These are phyloP conservation scores for Zeuzera pyrina DNA, from an alignment of 2,888 invertebrate species.

Conservation along the genomic window DNA sequence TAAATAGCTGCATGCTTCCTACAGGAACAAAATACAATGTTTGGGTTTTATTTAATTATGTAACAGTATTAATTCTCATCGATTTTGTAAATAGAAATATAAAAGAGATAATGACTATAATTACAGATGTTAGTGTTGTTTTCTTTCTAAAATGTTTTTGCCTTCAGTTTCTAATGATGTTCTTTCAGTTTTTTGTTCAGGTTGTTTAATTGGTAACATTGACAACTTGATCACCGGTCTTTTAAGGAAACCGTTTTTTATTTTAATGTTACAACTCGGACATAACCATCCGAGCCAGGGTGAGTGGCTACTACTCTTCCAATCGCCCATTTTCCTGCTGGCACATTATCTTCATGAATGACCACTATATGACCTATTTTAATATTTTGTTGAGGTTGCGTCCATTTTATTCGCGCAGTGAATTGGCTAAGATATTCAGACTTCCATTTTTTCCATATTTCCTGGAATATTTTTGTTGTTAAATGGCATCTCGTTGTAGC, in stretches of 20 bases:
- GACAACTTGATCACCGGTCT: background rate
- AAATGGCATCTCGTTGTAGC: slow-evolving; percentile 5
- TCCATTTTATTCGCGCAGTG: slow-evolving; percentile 8
- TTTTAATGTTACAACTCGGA: slow-evolving; percentile 1
- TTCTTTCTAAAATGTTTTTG: too few species aligned
- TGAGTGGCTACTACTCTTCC: slow-evolving; percentile 4
- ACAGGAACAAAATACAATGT: too few species aligned
- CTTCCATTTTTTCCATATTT: slow-evolving; percentile 9
- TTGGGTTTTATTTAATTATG: too few species aligned
- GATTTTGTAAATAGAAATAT: too few species aligned
- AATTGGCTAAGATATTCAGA: slow-evolving; percentile 7
- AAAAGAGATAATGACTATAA: too few species aligned
- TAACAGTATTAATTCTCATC: too few species aligned
- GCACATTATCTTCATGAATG: slow-evolving; percentile 11
- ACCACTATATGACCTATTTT: slow-evolving; percentile 8
- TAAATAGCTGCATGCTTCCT: too few species aligned
- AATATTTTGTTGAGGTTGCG: slow-evolving; percentile 4
- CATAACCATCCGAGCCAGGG: slow-evolving; percentile 3
- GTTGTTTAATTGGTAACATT: slow-evolving; percentile 1
- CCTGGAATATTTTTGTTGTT: slow-evolving; percentile 6
- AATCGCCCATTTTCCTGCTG: slow-evolving; percentile 10
- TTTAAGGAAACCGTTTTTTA: background rate
- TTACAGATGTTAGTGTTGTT: too few species aligned
- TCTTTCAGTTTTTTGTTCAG: too few species aligned
- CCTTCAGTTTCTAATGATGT: too few species aligned